Evolutionary conservation across 2,113 vertebrate species (phyloP), one percentile per base, ranked within the genome.

Genomic region (Catharus bicknelli): DNA sequence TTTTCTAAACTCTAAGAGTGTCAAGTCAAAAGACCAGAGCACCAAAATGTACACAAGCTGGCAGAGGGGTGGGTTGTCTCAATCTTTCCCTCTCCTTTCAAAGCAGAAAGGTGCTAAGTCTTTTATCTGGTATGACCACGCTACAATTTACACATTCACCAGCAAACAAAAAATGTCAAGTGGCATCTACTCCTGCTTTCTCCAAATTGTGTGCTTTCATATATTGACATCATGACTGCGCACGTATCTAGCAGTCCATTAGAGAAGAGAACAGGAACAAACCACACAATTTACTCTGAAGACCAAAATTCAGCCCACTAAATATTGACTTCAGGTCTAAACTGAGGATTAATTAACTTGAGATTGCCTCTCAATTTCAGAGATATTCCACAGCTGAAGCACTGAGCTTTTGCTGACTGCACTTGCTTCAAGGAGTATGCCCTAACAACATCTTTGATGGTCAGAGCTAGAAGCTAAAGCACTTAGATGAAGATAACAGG

Each of bases 291-390:
- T 63, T 51, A 86, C 32, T 63, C 40, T 5, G 15, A 38, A 59
- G 26, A 63, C 4, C 48, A 84, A 93, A 96, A 86, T 75, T 59
- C 77, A 92, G 30, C 36, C 43, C 51, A 69, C 11, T 54, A 20
- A 23, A 59, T n/a, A 38, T 1, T 81, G 76, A 40, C 48, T 74
- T 54, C 48, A 74, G 26, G 17, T 81, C 38, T 81, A 67, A 86
- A 67, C 1, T 36, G 45, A 70, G 9, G 14, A 67, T 34, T 47
- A 58, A 80, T 23, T 50, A 88, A 55, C 19, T 73, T 61, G 9
- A 66, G 42, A 68, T 2, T 68, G 68, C 64, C 18, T 84, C 51
- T 58, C 50, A 16, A 8, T 67, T 78, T 89, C 69, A 75, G 40
- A 86, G 63, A 51, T 5, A 59, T 0, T 3, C 16, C 81, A 68